Percentiles rank a stretch among this genome's conserved stretches.
Evolutionary conservation across 2,797 vertebrate species (phyloP).

Genomic region (Bovichtus diacanthus): DNA sequence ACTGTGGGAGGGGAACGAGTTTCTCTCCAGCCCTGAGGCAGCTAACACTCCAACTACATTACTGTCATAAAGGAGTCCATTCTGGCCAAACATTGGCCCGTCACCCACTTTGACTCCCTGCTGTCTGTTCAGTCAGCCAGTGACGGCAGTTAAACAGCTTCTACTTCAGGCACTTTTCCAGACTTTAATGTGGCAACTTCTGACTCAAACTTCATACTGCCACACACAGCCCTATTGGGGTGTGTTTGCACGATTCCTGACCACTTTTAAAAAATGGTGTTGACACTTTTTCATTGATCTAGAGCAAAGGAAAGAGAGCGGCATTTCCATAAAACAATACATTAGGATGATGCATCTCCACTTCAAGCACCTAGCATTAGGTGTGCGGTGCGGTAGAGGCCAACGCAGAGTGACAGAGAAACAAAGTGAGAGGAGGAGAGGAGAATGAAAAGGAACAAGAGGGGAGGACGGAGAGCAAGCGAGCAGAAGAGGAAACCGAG

Average conservation of each 20-base stretch:
- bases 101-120: constrained; percentile 77
- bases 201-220: constrained; percentile 46
- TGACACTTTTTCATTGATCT: constrained; percentile 51
- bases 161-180: constrained; percentile 72
- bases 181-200: constrained; percentile 71
- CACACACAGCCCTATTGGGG: constrained; percentile 22
- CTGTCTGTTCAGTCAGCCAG: constrained; percentile 78
- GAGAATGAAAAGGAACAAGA: constrained; percentile 45
- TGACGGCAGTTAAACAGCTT: constrained; percentile 75
- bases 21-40: constrained; percentile 78
- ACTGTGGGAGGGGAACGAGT: constrained; percentile 80
- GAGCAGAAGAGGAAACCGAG: constrained; percentile 45
- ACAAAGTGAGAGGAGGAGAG: constrained; percentile 49
- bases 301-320: constrained; percentile 40
- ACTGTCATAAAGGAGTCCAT: constrained; percentile 81
- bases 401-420: constrained; percentile 50
- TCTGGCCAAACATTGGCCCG: constrained; percentile 77
- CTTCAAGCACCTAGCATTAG: constrained; percentile 29
- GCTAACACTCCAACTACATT: constrained; percentile 81
- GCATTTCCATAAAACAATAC: constrained; percentile 57
- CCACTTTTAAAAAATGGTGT: constrained; percentile 31
- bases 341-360: constrained; percentile 58
- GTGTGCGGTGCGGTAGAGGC: constrained; percentile 17
- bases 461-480: constrained; percentile 30
- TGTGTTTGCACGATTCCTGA: constrained; percentile 29